phyloP scores from a whole-genome alignment of 35 echinoderm and acorn worm genomes.

The Stichopus chloronotus region DNA sequence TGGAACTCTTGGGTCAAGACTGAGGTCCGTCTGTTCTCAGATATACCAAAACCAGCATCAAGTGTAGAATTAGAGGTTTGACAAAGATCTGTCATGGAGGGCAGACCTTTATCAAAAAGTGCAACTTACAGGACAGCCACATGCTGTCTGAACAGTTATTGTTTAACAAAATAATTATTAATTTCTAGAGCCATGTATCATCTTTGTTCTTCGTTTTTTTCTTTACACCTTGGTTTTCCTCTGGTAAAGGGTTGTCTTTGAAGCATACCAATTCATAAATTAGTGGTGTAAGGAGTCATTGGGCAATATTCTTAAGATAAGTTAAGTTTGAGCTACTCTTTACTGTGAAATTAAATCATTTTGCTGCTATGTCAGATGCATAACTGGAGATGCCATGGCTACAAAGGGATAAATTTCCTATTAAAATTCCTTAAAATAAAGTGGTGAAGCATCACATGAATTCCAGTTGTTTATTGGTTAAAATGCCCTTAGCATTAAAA shows the following conservation, averaged over 20 bases:
- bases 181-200: background rate
- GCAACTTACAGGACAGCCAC: background rate
- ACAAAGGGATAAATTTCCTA: background rate
- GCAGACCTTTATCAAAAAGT: background rate
- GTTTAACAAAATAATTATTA: background rate
- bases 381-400: background rate
- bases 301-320: too few species aligned
- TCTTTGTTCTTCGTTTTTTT: background rate
- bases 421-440: too few species aligned
- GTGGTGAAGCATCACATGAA: too few species aligned
- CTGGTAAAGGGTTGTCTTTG: background rate
- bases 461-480: too few species aligned
- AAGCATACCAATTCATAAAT: too few species aligned
- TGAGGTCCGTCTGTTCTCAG: too few species aligned
- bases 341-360: background rate
- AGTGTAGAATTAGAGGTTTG: conserved; percentile 9
- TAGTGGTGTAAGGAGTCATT: too few species aligned
- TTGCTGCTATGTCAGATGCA: background rate
- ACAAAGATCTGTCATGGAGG: background rate
- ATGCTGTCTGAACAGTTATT: background rate
- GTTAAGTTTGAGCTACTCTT: background rate
- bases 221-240: conserved; percentile 10
- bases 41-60: background rate
- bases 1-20: background rate
- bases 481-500: too few species aligned